Conservation (phyloP, 64 coral and sea anemone species). For the Orbicella faveolata region DNA sequence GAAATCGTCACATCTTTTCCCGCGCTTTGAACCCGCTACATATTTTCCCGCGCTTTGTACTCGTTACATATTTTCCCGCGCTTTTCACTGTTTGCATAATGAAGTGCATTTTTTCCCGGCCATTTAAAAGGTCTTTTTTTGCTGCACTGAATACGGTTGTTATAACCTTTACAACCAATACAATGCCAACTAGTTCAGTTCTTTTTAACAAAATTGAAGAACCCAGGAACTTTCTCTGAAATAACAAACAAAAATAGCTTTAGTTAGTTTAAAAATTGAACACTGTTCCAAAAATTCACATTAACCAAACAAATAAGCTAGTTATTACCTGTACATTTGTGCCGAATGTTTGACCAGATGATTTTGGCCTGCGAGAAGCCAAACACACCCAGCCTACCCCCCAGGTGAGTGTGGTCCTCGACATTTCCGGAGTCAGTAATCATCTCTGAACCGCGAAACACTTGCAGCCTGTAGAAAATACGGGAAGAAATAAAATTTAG, state of each 20-base stretch:
- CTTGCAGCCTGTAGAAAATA: neutral
- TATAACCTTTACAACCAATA: neutral
- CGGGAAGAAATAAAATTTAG: neutral
- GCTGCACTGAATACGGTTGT: too few species aligned
- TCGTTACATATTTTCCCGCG: too few species aligned
- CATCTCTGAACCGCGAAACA: neutral
- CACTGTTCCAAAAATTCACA: too few species aligned
- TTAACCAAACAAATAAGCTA: too few species aligned
- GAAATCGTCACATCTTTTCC: too few species aligned
- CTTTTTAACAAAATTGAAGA: neutral
- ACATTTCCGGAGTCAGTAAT: neutral
- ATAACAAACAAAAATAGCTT: neutral
- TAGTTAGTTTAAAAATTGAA: too few species aligned
- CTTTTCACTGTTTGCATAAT: too few species aligned
- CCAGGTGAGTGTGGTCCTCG: neutral
- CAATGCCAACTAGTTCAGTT: neutral
- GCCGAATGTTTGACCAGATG: neutral
- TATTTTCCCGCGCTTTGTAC: too few species aligned
- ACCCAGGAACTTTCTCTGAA: neutral
- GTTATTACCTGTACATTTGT: neutral
- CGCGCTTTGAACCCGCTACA: too few species aligned
- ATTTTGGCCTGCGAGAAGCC: constrained; percentile 1
- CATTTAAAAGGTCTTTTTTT: too few species aligned
- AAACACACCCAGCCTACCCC: constrained; percentile 5
- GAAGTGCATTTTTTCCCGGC: too few species aligned